Percentiles rank a stretch among this genome's conserved stretches.
These are phyloP conservation scores for Ctenicera cuprea DNA, from an alignment of 2,888 invertebrate genomes.

Conservation along the genomic window DNA sequence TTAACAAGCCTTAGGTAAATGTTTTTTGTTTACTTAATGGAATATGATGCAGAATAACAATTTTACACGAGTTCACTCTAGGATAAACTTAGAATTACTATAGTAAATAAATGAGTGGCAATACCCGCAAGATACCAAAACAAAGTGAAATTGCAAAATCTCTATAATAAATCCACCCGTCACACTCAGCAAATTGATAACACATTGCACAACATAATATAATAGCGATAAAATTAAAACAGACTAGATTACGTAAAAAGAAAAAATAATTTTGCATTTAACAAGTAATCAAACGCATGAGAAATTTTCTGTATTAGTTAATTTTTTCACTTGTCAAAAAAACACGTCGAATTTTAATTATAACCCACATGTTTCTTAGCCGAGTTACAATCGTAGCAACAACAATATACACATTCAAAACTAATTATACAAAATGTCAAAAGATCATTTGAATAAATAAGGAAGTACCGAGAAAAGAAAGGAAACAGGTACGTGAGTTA, in stretches of 20 bases:
- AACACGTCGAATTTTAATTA: no score
- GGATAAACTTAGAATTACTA: not conserved
- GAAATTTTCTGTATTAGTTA: no score
- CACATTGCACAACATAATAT: not conserved
- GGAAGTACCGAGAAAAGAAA: slow-evolving; percentile 9
- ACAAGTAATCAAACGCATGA: no score
- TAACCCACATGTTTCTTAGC: no score
- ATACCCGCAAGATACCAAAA: not conserved
- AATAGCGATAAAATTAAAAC: no score
- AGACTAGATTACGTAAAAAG: no score
- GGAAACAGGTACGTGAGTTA: not conserved
- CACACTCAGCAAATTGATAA: not conserved
- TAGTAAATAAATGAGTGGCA: not conserved
- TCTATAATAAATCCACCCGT: not conserved
- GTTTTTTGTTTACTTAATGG: not conserved
- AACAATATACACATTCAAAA: not conserved
- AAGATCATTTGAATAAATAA: slow-evolving; percentile 1
- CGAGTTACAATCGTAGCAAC: no score
- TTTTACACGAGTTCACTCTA: no score
- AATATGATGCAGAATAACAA: not conserved
- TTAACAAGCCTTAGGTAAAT: no score
- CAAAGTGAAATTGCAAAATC: not conserved
- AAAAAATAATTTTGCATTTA: no score
- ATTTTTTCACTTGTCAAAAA: no score
- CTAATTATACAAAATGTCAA: not conserved